Conservation (phyloP, 2,888 invertebrate genomes). For the Polietes domitor region DNA sequence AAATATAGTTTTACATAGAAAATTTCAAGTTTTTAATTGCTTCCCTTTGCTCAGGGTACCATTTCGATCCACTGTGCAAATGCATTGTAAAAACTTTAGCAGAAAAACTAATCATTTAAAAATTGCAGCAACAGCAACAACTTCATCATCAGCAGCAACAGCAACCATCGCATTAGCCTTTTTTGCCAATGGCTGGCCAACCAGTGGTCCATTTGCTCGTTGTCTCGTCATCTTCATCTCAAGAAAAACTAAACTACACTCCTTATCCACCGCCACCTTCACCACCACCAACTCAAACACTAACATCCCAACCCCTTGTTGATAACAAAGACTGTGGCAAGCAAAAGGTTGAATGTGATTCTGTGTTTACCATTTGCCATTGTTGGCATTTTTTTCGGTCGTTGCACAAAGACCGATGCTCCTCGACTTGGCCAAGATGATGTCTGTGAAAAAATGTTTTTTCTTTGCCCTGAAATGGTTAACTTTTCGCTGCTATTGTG, state of each 20-base stretch:
- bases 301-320: background rate
- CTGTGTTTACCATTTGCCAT: background rate
- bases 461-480: constrained; percentile 23
- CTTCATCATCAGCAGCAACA: constrained; percentile 36
- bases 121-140: constrained; percentile 46
- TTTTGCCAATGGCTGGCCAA: background rate
- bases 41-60: too few relatives aligned
- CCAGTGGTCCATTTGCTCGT: background rate
- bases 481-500: background rate
- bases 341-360: constrained; percentile 39
- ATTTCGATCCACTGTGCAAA: background rate
- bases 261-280: too few relatives aligned
- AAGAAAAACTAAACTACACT: too few relatives aligned
- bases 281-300: too few relatives aligned
- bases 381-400: background rate
- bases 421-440: constrained; percentile 5
- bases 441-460: constrained; percentile 2
- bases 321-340: background rate
- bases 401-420: background rate
- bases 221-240: background rate
- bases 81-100: background rate
- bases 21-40: too few relatives aligned
- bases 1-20: too few relatives aligned
- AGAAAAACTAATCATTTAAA: constrained; percentile 53
- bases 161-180: background rate